A percentile compares a stretch with the other conserved stretches of the same genome.
Conservation (phyloP, 2,113 vertebrate genomes). For the Orcinus orca region DNA sequence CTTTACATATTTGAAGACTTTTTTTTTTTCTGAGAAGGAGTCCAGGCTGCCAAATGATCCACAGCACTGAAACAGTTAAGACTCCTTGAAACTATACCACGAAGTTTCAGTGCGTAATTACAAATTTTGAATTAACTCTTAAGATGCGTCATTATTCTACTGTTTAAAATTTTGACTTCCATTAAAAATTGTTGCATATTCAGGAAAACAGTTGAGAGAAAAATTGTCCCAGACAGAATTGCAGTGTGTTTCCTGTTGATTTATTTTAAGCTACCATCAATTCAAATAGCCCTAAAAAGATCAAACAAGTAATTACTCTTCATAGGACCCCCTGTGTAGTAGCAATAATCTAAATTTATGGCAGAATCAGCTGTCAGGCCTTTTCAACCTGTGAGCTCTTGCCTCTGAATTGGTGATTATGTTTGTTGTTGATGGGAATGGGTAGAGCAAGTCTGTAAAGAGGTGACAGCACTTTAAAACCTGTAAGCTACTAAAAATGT, state of each 20-base stretch:
- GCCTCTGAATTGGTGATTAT: conserved; percentile 17
- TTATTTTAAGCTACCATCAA: conserved; percentile 46
- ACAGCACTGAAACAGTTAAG: neutral
- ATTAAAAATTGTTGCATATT: conserved; percentile 21
- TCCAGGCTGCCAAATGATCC: neutral
- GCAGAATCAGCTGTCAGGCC: neutral
- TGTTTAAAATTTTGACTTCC: conserved; percentile 16
- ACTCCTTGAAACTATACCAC: neutral
- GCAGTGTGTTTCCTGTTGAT: neutral
- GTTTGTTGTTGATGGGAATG: neutral
- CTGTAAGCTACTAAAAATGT: conserved; percentile 14
- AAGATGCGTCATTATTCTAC: neutral
- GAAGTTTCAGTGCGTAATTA: neutral
- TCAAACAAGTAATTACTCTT: conserved; percentile 55
- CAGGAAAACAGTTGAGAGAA: conserved; percentile 33
- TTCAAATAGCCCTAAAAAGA: conserved; percentile 37
- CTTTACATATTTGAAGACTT: conserved; percentile 15
- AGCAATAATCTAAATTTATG: conserved; percentile 52
- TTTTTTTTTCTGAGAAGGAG: neutral
- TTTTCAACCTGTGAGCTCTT: neutral
- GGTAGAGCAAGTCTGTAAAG: conserved; percentile 2
- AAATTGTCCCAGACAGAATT: conserved; percentile 19
- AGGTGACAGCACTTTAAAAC: neutral
- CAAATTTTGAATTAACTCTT: conserved; percentile 22
- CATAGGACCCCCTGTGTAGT: neutral